phyloP scores from a whole-genome alignment of 2,797 vertebrate species.

The Rousettus madagascariensis region DNA sequence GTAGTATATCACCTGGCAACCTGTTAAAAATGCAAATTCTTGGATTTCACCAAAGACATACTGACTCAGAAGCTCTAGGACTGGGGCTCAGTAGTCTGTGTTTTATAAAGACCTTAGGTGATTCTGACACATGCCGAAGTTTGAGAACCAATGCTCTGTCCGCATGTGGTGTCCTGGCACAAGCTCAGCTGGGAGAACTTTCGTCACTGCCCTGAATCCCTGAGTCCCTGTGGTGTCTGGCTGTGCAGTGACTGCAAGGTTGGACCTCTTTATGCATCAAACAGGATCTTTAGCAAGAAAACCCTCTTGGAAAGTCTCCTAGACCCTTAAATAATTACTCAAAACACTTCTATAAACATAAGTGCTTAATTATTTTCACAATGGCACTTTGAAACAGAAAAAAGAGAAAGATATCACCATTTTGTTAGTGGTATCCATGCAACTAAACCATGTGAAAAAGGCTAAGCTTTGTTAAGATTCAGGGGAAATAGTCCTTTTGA shows the following conservation, averaged over 20 bases:
- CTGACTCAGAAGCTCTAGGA: not conserved
- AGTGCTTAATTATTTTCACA: not conserved
- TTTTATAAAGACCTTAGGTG: not conserved
- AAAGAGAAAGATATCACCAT: not conserved
- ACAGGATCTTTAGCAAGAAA: not conserved
- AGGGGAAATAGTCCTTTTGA: not conserved
- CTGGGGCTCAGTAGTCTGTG: not conserved
- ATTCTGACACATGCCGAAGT: not conserved
- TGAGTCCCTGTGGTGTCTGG: not conserved
- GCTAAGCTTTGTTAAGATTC: not conserved
- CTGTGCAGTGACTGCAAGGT: accelerated
- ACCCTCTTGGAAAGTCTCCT: not conserved
- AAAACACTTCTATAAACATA: not conserved
- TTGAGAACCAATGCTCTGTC: not conserved
- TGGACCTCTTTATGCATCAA: not conserved
- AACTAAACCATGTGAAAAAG: not conserved
- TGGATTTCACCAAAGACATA: not conserved
- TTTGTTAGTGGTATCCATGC: not conserved
- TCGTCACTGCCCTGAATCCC: not conserved
- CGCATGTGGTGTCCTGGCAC: accelerated
- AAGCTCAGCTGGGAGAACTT: not conserved
- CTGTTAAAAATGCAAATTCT: not conserved
- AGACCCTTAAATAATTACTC: not conserved
- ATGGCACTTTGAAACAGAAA: not conserved
- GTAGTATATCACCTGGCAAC: not conserved